Evolutionary conservation across 53 echinoderm and acorn worm genomes (phyloP).

Genomic region (Apostichopus leukothele): DNA sequence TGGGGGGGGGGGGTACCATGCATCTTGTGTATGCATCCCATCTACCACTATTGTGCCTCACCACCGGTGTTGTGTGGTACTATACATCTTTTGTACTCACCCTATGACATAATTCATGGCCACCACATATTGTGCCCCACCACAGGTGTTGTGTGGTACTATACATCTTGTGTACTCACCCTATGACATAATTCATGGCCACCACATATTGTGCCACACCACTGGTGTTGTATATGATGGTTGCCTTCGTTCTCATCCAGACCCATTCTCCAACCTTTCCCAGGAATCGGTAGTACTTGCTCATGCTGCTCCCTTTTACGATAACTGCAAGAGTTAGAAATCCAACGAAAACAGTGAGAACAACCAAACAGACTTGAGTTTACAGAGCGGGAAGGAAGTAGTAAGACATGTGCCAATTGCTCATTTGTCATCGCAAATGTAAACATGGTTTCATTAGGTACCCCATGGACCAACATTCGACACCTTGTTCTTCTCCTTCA

Average conservation of each 20-base stretch:
- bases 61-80: too few species aligned
- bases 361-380: background rate
- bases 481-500: too few species aligned
- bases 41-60: too few species aligned
- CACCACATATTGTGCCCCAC: slow-evolving; percentile 60
- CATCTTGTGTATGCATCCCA: too few species aligned
- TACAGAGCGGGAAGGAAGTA: too few species aligned
- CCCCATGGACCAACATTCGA: too few species aligned
- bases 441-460: background rate
- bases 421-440: background rate
- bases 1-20: too few species aligned
- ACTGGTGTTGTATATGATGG: slow-evolving; percentile 99
- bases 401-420: background rate
- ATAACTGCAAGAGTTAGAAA: slow-evolving; percentile 61
- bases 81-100: slow-evolving; percentile 57
- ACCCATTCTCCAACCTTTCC: slow-evolving; percentile 93
- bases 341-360: background rate
- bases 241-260: slow-evolving; percentile 96
- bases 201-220: slow-evolving; percentile 97
- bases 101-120: slow-evolving; percentile 98
- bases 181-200: slow-evolving; percentile 97
- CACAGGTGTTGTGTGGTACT: too few species aligned
- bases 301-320: slow-evolving; percentile 92
- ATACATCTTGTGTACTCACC: slow-evolving; percentile 63
- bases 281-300: slow-evolving; percentile 97